phyloP scores from a whole-genome alignment of 2,797 vertebrate species.

The Crocodylus rhombifer region DNA sequence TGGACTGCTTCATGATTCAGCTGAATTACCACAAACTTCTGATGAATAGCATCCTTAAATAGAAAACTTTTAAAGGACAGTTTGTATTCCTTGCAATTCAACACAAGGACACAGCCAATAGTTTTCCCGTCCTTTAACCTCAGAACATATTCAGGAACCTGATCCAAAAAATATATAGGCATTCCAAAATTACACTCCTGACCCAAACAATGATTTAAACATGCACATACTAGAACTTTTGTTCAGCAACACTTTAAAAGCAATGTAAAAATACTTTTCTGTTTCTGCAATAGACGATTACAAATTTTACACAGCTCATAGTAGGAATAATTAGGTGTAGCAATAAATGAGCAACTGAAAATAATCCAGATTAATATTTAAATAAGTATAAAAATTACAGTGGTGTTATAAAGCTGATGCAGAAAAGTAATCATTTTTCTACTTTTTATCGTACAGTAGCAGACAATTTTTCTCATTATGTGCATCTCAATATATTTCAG shows the following conservation, averaged over 20 bases:
- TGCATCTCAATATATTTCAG: accelerated
- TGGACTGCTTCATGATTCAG: not conserved
- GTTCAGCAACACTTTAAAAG: not conserved
- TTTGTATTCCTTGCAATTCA: not conserved
- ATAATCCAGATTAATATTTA: not conserved
- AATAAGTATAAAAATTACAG: not conserved
- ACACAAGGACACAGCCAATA: not conserved
- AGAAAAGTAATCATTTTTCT: not conserved
- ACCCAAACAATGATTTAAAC: not conserved
- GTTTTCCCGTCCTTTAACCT: not conserved
- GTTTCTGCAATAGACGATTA: not conserved
- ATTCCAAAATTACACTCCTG: not conserved
- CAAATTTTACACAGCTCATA: not conserved
- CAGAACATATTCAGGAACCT: not conserved
- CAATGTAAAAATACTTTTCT: not conserved
- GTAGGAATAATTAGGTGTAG: not conserved
- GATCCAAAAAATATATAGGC: not conserved
- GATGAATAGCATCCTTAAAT: not conserved
- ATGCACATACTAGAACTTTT: not conserved
- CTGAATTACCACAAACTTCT: not conserved
- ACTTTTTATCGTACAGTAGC: not conserved
- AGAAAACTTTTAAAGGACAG: not conserved
- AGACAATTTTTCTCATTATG: not conserved
- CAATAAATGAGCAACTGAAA: conserved; percentile 6
- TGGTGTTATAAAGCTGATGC: not conserved